Evolutionary conservation across 1,140 invertebrate species (phyloP).

Genomic region (Rhopalosiphum maidis): DNA sequence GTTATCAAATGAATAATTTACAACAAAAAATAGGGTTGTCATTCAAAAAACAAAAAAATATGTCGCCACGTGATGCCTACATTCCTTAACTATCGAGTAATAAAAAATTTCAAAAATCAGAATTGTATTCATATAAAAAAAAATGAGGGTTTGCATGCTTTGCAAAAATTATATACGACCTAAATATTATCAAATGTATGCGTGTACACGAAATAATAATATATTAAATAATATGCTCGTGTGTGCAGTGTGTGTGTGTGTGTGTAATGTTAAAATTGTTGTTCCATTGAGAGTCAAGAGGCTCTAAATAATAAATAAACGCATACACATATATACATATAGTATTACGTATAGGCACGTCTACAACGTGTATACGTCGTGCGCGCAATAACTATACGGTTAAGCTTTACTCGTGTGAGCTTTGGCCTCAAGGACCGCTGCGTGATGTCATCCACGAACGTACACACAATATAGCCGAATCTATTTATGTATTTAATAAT

Average conservation of each 20-base stretch:
- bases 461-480: neutral
- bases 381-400: neutral
- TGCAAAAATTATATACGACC: too few species aligned
- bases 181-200: neutral
- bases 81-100: too few species aligned
- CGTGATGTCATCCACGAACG: constrained; percentile 4
- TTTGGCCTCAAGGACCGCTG: constrained; percentile 14
- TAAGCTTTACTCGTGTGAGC: neutral
- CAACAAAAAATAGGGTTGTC: too few species aligned
- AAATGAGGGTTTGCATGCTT: too few species aligned
- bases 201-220: neutral
- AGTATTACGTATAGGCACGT: too few species aligned
- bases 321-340: too few species aligned
- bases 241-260: neutral
- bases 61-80: too few species aligned
- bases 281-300: neutral
- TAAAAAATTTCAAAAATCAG: too few species aligned
- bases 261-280: neutral
- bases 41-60: too few species aligned
- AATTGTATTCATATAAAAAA: too few species aligned
- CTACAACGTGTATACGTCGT: neutral
- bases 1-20: too few species aligned
- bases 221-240: too few species aligned
- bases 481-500: neutral
- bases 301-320: neutral